Base-by-base conservation (phyloP, 2,113 vertebrate species). In the Labeo rohita region DNA sequence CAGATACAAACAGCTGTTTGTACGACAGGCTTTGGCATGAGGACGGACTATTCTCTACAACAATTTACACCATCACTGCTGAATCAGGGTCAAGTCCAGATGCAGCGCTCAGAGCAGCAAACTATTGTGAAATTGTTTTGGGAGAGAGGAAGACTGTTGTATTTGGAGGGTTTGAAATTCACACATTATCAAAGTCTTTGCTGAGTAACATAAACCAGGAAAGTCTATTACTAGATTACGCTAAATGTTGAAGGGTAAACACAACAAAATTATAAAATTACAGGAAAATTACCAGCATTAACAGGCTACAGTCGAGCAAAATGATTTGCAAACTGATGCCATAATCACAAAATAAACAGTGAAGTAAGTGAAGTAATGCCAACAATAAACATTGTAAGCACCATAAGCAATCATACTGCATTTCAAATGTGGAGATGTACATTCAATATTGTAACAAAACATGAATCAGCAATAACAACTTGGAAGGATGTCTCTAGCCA, bases 191-290 rank as follows among this genome's bases (percentile, higher is more conserved):
- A 47, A 73, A 28, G 72, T 15, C n/a, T 28, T 28, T 50, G 11
- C n/a, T 23, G 73, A 74, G 72, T 23, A 43, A 74, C 21, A 74
- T 74, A 74, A 23, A 74, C 21, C 72, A 74, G 72, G 72, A 74
- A 47, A 47, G 43, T 10, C 43, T 49, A 74, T 49, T 49, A 50
- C n/a, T 28, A 12, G 23, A 75, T 75, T 28, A 75, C 3, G 3
- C 8, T 45, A 73, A 75, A 49, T 74, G 45, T n/a, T 74, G 11
- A 49, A 49, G 7, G 21, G 4, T n/a, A 49, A 28, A 15, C 43
- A 49, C 11, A 23, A 15, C 2, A 23, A 28, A 75, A 50, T 28
- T 3, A 28, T 21, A 45, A n/a, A 72, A 73, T 10, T 73, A n/a
- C 39, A 47, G 23, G 45, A 74, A 74, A 36, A 39, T 5, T 39